Conservation (phyloP, 2,888 invertebrate genomes). For the Drosophila fungiperda region DNA sequence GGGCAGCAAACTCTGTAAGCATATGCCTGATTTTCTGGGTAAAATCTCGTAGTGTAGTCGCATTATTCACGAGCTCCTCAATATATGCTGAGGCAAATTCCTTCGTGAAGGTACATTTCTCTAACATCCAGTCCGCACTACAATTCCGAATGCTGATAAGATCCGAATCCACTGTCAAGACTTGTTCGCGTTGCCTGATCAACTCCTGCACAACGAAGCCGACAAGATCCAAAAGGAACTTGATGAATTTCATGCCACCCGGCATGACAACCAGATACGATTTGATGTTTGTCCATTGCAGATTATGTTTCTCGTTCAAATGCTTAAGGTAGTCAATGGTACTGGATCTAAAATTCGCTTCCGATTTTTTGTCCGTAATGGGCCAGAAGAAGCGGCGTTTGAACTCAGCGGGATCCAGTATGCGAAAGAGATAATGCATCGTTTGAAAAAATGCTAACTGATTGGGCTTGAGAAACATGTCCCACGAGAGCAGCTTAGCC, state of each 20-base stretch:
- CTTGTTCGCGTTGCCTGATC: slow-evolving; percentile 79
- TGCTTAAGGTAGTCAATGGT: slow-evolving; percentile 83
- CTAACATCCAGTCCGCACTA: slow-evolving; percentile 63
- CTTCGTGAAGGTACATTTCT: slow-evolving; percentile 73
- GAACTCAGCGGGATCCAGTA: slow-evolving; percentile 83
- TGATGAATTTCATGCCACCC: slow-evolving; percentile 84
- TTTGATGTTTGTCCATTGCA: slow-evolving; percentile 82
- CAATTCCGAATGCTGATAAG: slow-evolving; percentile 17
- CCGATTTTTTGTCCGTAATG: slow-evolving; percentile 82
- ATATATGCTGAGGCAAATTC: slow-evolving; percentile 79
- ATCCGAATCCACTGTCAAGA: slow-evolving; percentile 47
- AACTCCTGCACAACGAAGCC: slow-evolving; percentile 81
- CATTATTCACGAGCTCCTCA: slow-evolving; percentile 62
- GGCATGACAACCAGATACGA: slow-evolving; percentile 84
- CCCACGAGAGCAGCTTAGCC: slow-evolving; percentile 73
- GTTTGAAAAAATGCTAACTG: slow-evolving; percentile 83
- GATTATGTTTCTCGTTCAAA: slow-evolving; percentile 83
- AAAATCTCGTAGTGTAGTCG: slow-evolving; percentile 54
- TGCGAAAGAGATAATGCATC: slow-evolving; percentile 83
- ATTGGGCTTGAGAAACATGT: slow-evolving; percentile 85
- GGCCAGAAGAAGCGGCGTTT: slow-evolving; percentile 85
- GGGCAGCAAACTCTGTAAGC: slow-evolving; percentile 53
- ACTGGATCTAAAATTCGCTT: slow-evolving; percentile 82
- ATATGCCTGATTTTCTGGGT: slow-evolving; percentile 48
- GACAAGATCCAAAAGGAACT: slow-evolving; percentile 81